Percentiles rank a stretch among this genome's conserved stretches.
phyloP scores from a whole-genome alignment of 2,113 vertebrate species.

The Oncorhynchus masou region DNA sequence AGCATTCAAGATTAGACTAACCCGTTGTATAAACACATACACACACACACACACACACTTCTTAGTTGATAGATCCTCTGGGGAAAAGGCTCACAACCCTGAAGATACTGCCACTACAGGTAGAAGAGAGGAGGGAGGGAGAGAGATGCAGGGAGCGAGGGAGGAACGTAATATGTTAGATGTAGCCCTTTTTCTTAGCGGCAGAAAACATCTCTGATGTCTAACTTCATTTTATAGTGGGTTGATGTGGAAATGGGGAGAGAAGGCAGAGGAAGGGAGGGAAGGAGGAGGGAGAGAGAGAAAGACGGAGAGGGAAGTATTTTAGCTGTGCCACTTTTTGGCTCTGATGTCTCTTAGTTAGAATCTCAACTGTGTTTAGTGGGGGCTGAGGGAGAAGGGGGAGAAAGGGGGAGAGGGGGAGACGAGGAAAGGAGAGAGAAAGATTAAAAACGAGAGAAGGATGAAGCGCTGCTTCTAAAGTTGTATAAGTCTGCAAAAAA shows the following conservation, averaged over 20 bases:
- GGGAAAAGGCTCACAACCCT: constrained; percentile 38
- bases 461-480: constrained; percentile 33
- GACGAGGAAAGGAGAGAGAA: constrained; percentile 46
- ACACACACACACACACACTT: background rate
- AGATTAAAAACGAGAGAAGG: background rate
- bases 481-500: constrained; percentile 18
- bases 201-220: no score
- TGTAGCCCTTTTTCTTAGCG: no score
- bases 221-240: no score
- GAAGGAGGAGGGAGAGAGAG: no score
- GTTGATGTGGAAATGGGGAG: no score
- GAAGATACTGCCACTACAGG: constrained; percentile 56
- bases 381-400: constrained; percentile 21
- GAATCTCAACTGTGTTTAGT: constrained; percentile 28
- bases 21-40: no score
- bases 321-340: constrained; percentile 35
- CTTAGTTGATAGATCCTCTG: background rate
- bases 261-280: no score
- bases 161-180: constrained; percentile 2
- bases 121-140: constrained; percentile 39
- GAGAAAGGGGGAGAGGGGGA: constrained; percentile 10
- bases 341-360: no score
- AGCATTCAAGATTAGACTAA: no score
- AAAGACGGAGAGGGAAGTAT: constrained; percentile 6
- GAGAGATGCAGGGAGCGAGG: constrained; percentile 12